Conservation (phyloP, 2,113 vertebrate species). For the Hydropotes inermis region DNA sequence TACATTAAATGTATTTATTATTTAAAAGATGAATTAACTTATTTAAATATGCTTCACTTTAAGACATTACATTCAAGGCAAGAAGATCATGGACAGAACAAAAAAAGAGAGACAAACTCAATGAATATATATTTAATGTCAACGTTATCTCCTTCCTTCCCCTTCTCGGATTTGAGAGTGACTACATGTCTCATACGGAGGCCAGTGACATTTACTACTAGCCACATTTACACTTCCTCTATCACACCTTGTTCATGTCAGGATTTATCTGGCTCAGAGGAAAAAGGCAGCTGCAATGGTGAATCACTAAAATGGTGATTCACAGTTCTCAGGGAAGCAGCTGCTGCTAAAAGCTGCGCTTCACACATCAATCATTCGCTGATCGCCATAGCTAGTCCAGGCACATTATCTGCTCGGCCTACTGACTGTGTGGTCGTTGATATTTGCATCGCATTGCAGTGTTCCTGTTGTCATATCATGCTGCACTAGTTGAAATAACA, state of each 20-base stretch:
- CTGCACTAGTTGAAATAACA: not conserved
- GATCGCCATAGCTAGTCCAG: not conserved
- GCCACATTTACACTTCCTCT: not conserved
- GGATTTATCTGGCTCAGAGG: constrained; percentile 27
- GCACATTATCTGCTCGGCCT: not conserved
- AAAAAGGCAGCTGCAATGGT: constrained; percentile 39
- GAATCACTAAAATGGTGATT: constrained; percentile 17
- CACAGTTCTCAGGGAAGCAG: not conserved
- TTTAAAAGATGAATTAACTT: not conserved
- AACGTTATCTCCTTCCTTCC: not conserved
- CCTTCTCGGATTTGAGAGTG: not conserved
- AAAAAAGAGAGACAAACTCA: not conserved
- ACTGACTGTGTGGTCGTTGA: not conserved
- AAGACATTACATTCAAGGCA: not conserved
- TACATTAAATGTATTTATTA: not conserved
- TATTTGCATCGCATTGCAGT: not conserved
- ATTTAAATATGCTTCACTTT: not conserved
- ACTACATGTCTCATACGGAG: not conserved
- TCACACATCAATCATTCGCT: not conserved
- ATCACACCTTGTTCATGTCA: not conserved
- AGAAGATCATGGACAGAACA: not conserved
- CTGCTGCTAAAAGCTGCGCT: not conserved
- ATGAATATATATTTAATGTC: not conserved
- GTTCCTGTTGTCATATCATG: not conserved
- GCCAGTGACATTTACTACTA: not conserved